These are phyloP conservation scores for Nasonovia ribisnigri DNA, from an alignment of 2,888 invertebrate species.

Conservation along the genomic window DNA sequence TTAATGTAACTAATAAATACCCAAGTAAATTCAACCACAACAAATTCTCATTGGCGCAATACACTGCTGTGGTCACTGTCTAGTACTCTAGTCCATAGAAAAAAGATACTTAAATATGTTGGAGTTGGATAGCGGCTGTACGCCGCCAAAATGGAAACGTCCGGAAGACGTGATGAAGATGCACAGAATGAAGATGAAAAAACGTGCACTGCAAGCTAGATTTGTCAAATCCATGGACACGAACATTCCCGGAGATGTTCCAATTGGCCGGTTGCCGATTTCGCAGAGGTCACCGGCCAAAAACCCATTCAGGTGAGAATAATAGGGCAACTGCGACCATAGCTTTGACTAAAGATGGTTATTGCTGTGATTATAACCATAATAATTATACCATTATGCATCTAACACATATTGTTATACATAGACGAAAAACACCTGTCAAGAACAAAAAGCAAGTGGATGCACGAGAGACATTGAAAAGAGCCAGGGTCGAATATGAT, in stretches of 20 bases:
- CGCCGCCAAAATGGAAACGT: conserved; percentile 72
- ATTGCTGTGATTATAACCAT: background rate
- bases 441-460: conserved; percentile 38
- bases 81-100: too few species aligned
- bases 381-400: background rate
- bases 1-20: background rate
- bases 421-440: conserved; percentile 55
- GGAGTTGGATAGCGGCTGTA: conserved; percentile 65
- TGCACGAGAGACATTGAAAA: background rate
- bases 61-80: background rate
- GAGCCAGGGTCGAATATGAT: conserved; percentile 38
- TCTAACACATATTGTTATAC: background rate
- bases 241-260: background rate
- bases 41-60: background rate
- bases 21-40: background rate
- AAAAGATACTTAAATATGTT: conserved; percentile 31
- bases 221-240: conserved; percentile 70
- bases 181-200: conserved; percentile 82
- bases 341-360: background rate
- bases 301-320: conserved; percentile 68
- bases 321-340: background rate
- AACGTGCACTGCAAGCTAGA: conserved; percentile 82
- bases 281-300: conserved; percentile 42
- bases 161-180: conserved; percentile 79
- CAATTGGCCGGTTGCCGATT: background rate